Conservation (phyloP, 2,797 vertebrate species). For the Xyrichtys novacula region DNA sequence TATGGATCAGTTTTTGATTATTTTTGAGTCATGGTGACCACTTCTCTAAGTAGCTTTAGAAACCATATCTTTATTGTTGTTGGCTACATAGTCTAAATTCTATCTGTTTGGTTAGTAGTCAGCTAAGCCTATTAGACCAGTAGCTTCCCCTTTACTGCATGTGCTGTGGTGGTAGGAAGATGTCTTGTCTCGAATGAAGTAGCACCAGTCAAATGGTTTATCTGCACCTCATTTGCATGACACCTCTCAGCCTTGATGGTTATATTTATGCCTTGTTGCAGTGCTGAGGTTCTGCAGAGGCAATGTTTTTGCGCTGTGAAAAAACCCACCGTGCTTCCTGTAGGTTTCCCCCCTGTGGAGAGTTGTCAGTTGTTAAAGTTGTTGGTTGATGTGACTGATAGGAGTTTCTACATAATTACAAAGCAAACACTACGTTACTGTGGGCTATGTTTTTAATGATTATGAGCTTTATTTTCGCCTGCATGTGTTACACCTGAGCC, state of each 20-base stretch:
- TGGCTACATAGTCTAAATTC: too few relatives aligned
- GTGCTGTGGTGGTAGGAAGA: not conserved
- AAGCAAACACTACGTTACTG: conserved; percentile 26
- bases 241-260: not conserved
- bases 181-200: conserved; percentile 19
- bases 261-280: not conserved
- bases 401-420: conserved; percentile 32
- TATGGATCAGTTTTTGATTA: too few relatives aligned
- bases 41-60: too few relatives aligned
- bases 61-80: too few relatives aligned
- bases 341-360: not conserved
- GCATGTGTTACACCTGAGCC: conserved; percentile 65
- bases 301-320: not conserved
- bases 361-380: not conserved
- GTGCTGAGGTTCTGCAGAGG: not conserved
- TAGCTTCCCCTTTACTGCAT: not conserved
- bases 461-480: conserved; percentile 60
- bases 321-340: conserved; percentile 59
- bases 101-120: too few relatives aligned
- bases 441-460: conserved; percentile 36
- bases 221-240: conserved; percentile 1
- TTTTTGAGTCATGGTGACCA: too few relatives aligned
- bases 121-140: too few relatives aligned
- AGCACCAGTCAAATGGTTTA: not conserved
- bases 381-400: not conserved